A percentile compares a stretch with the other conserved stretches of the same genome.
Evolutionary conservation across 2,113 vertebrate genomes (phyloP).

Genomic region (Semicossyphus pulcher): DNA sequence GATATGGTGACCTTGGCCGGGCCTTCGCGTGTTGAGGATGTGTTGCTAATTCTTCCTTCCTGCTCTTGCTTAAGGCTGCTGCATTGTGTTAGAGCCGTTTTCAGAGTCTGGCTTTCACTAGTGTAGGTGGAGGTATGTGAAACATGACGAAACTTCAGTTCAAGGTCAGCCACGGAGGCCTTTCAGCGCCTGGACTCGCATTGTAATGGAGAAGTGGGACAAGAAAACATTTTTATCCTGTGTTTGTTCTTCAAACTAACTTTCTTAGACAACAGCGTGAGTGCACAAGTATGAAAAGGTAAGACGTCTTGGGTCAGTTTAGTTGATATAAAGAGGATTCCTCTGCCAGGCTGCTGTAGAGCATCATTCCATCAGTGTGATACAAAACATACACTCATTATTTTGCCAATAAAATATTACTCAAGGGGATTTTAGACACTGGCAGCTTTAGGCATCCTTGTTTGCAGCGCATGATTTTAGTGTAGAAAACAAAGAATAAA

Average conservation of each 20-base stretch:
- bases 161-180: constrained; percentile 21
- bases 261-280: neutral
- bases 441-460: too few species aligned
- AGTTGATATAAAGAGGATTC: neutral
- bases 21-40: constrained; percentile 57
- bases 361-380: too few species aligned
- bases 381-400: too few species aligned
- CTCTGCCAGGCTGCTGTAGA: neutral
- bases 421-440: too few species aligned
- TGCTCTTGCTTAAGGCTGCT: constrained; percentile 32
- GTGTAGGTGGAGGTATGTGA: constrained; percentile 28
- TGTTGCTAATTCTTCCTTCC: constrained; percentile 80
- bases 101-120: constrained; percentile 41
- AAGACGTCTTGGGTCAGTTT: neutral
- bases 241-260: neutral
- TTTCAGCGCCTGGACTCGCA: neutral
- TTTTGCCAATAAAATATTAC: too few species aligned
- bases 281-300: neutral
- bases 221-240: neutral
- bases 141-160: constrained; percentile 18
- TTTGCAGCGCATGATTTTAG: too few species aligned
- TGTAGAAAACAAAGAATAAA: too few species aligned
- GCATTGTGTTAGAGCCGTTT: constrained; percentile 69
- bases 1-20: constrained; percentile 29
- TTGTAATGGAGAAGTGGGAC: neutral